Conservation (phyloP, 2,113 vertebrate species). For the Picathartes gymnocephalus region DNA sequence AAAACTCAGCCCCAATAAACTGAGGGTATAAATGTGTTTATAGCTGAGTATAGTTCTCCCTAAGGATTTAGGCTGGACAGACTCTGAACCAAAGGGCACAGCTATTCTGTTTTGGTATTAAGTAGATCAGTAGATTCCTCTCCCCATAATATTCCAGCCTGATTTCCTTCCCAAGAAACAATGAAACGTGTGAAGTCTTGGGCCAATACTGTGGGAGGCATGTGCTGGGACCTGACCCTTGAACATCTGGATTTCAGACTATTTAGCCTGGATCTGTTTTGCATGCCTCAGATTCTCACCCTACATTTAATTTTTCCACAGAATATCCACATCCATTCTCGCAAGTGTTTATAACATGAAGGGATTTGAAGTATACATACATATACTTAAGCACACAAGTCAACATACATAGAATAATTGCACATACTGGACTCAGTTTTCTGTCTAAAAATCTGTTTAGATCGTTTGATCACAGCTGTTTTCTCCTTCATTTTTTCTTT, state of each 20-base stretch:
- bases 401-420: neutral
- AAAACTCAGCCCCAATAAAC: neutral
- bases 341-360: neutral
- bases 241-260: neutral
- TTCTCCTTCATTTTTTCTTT: neutral
- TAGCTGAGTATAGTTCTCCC: neutral
- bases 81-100: neutral
- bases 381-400: neutral
- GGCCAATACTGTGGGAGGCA: neutral
- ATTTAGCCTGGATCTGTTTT: neutral
- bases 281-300: neutral
- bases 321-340: neutral
- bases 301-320: neutral
- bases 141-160: neutral
- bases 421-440: neutral
- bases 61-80: neutral
- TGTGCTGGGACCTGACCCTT: neutral
- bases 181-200: neutral
- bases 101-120: neutral
- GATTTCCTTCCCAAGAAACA: neutral
- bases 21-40: neutral
- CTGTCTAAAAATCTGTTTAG: neutral
- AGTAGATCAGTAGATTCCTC: neutral
- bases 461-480: neutral
- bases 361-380: neutral